A percentile compares a stretch with the other conserved stretches of the same genome.
Conservation (phyloP, 2,888 invertebrate species). For the Frankliniella intonsa region DNA sequence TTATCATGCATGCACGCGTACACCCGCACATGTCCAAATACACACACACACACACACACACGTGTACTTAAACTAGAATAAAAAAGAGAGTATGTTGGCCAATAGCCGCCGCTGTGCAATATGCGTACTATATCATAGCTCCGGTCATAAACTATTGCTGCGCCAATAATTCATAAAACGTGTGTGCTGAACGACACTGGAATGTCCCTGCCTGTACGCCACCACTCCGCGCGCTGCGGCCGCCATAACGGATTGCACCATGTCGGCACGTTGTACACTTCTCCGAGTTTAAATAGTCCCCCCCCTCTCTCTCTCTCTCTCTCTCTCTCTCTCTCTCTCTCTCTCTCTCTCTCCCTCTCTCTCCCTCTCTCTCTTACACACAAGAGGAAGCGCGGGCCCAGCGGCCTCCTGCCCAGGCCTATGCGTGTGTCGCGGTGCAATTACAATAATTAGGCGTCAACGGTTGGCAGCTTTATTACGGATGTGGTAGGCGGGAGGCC, state of each 20-base stretch:
- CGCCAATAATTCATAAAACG: too few species aligned
- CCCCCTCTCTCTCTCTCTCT: too few species aligned
- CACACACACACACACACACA: neutral
- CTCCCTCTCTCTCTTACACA: too few species aligned
- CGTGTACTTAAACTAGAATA: neutral
- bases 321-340: too few species aligned
- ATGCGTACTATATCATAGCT: too few species aligned
- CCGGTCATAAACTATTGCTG: too few species aligned
- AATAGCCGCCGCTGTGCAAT: neutral
- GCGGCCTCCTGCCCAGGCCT: neutral
- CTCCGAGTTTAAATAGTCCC: too few species aligned
- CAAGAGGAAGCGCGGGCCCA: too few species aligned
- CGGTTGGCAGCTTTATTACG: constrained; percentile 14
- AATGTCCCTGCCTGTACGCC: neutral
- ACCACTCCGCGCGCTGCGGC: neutral
- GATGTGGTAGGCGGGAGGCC: neutral
- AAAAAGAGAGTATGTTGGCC: too few species aligned
- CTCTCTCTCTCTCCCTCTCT: too few species aligned
- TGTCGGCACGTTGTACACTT: too few species aligned
- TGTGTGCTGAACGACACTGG: neutral
- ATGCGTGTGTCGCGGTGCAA: neutral
- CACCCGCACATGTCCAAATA: neutral
- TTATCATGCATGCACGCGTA: neutral
- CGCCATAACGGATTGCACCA: neutral
- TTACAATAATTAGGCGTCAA: constrained; percentile 20